Evolutionary conservation across 2,113 vertebrate species (phyloP).

Genomic region (Agelaius phoeniceus): DNA sequence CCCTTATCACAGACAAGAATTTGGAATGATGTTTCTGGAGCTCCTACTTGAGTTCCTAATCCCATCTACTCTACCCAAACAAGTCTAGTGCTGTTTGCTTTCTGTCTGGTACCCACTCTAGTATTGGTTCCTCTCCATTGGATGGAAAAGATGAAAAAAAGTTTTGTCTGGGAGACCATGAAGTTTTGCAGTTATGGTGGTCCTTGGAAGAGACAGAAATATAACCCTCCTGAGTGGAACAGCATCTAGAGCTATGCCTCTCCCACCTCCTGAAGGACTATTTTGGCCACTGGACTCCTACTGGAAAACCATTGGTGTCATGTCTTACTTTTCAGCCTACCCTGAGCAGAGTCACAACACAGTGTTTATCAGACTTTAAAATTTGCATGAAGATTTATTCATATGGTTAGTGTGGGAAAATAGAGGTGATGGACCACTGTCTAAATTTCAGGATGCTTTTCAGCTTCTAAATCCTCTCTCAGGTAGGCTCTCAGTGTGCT

Average conservation of each 20-base stretch:
- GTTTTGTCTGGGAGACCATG: fast-evolving
- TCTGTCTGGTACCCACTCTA: not conserved
- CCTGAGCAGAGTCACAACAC: not conserved
- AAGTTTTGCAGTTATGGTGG: not conserved
- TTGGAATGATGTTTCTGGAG: not conserved
- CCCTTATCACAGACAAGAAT: not conserved
- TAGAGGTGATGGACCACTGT: not conserved
- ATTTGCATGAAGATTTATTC: not conserved
- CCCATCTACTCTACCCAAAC: not conserved
- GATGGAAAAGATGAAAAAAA: not conserved
- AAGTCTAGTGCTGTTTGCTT: not conserved
- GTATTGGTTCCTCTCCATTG: not conserved
- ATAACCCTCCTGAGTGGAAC: not conserved
- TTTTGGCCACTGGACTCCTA: not conserved
- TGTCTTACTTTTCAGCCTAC: not conserved
- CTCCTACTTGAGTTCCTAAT: not conserved
- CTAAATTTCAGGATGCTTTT: not conserved
- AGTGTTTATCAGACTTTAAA: not conserved
- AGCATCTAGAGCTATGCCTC: not conserved
- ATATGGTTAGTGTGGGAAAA: not conserved
- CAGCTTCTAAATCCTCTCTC: not conserved
- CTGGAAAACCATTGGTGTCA: fast-evolving
- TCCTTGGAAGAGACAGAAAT: not conserved
- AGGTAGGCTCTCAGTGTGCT: not conserved
- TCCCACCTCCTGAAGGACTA: not conserved